These are phyloP conservation scores for Caenorhabditis japonica DNA, from an alignment of 2,888 invertebrate genomes.

Conservation along the genomic window DNA sequence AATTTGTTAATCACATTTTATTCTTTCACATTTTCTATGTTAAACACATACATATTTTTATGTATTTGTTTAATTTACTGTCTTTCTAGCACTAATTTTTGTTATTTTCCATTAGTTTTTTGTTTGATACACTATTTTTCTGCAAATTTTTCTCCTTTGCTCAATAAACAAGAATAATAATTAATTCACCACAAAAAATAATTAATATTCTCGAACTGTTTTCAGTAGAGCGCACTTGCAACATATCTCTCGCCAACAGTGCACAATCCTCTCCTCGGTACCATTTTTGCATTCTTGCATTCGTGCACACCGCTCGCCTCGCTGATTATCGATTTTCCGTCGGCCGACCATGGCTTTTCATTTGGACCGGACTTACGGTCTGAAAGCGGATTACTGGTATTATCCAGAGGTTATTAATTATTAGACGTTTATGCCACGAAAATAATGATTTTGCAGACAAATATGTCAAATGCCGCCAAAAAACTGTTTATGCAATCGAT, in stretches of 20 bases:
- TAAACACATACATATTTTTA: too few relatives aligned
- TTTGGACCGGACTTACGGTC: conserved; percentile 37
- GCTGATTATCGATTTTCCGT: conserved; percentile 6
- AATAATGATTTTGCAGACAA: conserved; percentile 10
- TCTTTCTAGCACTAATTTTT: too few relatives aligned
- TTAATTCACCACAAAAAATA: too few relatives aligned
- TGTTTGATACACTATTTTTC: background rate
- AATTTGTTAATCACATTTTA: too few relatives aligned
- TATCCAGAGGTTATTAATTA: conserved; percentile 32
- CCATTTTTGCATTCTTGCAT: background rate
- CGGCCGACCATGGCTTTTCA: conserved; percentile 22
- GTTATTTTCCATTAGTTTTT: too few relatives aligned
- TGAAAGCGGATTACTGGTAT: conserved; percentile 42
- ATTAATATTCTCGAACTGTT: too few relatives aligned
- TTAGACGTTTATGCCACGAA: background rate
- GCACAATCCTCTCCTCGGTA: background rate
- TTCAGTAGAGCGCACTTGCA: conserved; percentile 2
- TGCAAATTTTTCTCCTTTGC: too few relatives aligned
- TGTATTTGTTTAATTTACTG: too few relatives aligned
- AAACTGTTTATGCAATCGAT: conserved; percentile 21
- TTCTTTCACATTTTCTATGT: too few relatives aligned
- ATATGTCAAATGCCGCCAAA: conserved; percentile 5
- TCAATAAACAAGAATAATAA: too few relatives aligned
- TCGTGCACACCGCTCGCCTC: background rate
- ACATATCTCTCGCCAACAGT: conserved; percentile 1